Conservation (phyloP, 2,113 vertebrate species). For the Lasiurus cinereus region DNA sequence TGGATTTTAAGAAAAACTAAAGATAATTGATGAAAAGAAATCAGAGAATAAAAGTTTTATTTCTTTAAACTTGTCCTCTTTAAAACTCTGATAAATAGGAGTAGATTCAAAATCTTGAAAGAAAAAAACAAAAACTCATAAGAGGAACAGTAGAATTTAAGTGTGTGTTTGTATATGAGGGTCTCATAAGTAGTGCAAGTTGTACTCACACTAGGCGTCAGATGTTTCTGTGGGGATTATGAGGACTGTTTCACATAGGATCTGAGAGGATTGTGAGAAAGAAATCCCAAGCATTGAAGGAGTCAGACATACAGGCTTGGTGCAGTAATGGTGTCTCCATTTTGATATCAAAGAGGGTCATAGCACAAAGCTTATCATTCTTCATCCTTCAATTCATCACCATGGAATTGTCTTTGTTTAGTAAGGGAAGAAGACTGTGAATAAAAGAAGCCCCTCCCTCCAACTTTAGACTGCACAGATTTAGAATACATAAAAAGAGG, state of each 20-base stretch:
- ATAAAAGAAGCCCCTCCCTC: neutral
- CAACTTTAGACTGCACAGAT: neutral
- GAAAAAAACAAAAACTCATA: neutral
- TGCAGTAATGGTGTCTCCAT: neutral
- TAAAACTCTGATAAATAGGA: neutral
- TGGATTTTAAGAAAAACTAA: neutral
- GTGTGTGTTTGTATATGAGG: neutral
- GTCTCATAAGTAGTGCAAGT: neutral
- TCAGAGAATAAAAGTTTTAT: neutral
- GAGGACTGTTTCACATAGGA: neutral
- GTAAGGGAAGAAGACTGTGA: neutral
- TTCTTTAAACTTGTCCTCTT: neutral
- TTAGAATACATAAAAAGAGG: neutral
- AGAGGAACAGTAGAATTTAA: neutral
- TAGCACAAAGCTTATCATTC: neutral
- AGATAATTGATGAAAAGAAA: neutral
- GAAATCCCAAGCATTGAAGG: neutral
- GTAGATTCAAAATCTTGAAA: neutral
- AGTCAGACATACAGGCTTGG: neutral
- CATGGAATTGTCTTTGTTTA: neutral
- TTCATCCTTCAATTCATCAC: neutral
- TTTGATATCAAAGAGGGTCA: neutral
- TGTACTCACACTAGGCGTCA: neutral
- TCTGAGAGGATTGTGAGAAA: neutral
- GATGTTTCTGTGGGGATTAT: neutral